phyloP scores from a whole-genome alignment of 2,888 invertebrate genomes.

The Loripinus fragilis region DNA sequence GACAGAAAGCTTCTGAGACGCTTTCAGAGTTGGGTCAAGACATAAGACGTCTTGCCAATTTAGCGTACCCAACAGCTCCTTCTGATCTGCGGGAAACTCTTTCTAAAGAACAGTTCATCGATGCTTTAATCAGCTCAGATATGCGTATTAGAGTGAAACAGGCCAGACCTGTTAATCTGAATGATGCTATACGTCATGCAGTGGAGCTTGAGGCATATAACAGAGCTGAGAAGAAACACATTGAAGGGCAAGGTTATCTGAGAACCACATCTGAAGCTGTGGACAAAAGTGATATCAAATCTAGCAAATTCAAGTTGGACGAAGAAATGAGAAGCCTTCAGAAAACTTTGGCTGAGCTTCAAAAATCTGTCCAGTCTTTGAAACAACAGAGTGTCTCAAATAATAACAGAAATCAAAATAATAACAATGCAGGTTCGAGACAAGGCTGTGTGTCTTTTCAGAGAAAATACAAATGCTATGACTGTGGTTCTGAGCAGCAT shows the following conservation, averaged over 20 bases:
- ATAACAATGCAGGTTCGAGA: no score
- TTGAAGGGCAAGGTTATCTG: constrained; percentile 14
- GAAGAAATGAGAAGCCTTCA: neutral
- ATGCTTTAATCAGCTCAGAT: constrained; percentile 3
- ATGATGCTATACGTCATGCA: no score
- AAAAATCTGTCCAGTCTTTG: neutral
- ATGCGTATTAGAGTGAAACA: constrained; percentile 3
- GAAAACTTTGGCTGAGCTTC: no score
- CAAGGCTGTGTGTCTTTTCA: no score
- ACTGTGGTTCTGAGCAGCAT: constrained; percentile 4
- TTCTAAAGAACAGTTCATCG: no score
- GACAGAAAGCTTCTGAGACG: neutral
- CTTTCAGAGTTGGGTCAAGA: constrained; percentile 15
- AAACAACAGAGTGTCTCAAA: neutral
- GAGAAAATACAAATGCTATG: no score
- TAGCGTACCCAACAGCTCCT: constrained; percentile 18
- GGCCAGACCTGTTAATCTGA: neutral
- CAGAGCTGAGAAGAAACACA: constrained; percentile 12
- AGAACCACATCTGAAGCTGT: neutral
- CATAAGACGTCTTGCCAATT: constrained; percentile 1
- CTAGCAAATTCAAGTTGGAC: neutral
- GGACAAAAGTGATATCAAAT: no score
- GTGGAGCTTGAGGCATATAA: no score
- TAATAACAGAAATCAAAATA: no score
- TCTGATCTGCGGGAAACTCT: no score